Evolutionary conservation across 2,113 vertebrate species (phyloP).

Genomic region (Colinus virginianus): DNA sequence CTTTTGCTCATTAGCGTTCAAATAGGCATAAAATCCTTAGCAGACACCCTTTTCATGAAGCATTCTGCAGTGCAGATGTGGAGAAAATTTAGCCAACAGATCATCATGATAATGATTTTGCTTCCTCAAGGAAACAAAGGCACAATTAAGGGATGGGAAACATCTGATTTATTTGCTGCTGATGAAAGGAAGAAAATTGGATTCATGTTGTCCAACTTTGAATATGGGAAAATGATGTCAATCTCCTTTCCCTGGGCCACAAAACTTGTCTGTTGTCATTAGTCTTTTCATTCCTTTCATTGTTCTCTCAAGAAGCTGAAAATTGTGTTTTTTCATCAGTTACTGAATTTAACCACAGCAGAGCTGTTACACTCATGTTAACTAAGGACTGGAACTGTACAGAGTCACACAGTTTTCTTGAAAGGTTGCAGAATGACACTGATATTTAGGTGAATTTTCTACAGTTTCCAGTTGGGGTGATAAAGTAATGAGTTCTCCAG

Average conservation of each 20-base stretch:
- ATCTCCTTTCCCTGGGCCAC: conserved; percentile 5
- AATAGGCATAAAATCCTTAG: not conserved
- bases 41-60: not conserved
- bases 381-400: not conserved
- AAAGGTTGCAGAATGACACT: not conserved
- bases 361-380: not conserved
- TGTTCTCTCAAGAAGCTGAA: conserved; percentile 41
- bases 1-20: not conserved
- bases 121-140: conserved; percentile 41
- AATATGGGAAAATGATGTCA: conserved; percentile 60
- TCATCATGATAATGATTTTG: not conserved
- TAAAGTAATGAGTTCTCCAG: not conserved
- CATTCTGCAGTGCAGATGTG: conserved; percentile 56
- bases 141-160: conserved; percentile 58
- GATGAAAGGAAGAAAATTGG: conserved; percentile 66
- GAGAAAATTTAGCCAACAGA: conserved; percentile 57
- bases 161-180: conserved; percentile 52
- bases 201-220: conserved; percentile 67
- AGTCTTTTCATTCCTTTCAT: conserved; percentile 29
- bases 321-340: conserved; percentile 42
- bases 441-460: not conserved
- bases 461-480: accelerated
- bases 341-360: conserved; percentile 4
- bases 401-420: not conserved
- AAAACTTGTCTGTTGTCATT: conserved; percentile 25